Percentiles rank a stretch among this genome's conserved stretches.
These are phyloP conservation scores for Alloplasta piceator DNA, from an alignment of 2,888 invertebrate genomes.

Conservation along the genomic window DNA sequence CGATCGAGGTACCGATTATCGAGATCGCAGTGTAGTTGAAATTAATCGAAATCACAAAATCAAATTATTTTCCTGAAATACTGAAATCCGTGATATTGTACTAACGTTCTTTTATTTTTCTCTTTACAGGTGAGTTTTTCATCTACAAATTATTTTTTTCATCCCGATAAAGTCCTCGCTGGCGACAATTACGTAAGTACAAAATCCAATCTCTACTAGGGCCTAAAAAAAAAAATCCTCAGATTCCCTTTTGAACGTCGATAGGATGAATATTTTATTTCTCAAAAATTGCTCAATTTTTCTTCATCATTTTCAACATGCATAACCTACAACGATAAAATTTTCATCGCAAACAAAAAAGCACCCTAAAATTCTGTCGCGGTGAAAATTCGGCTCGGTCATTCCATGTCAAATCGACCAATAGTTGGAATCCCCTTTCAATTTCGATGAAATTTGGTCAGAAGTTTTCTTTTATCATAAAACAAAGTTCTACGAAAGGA, in stretches of 20 bases:
- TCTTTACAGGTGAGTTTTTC: conserved; percentile 57
- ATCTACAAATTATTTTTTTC: conserved; percentile 1
- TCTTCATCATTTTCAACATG: background rate
- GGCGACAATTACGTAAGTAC: conserved; percentile 45
- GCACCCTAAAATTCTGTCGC: background rate
- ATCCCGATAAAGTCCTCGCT: conserved; percentile 21
- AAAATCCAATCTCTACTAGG: background rate
- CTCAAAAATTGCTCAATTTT: background rate
- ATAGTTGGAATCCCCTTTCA: too few relatives aligned
- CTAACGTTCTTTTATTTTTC: conserved; percentile 19
- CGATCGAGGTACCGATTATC: too few relatives aligned
- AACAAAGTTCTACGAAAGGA: too few relatives aligned
- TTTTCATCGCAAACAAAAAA: background rate
- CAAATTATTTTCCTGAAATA: too few relatives aligned
- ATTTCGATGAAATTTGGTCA: too few relatives aligned
- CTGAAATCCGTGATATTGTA: background rate
- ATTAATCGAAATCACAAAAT: too few relatives aligned
- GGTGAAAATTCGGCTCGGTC: background rate
- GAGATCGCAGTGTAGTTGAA: too few relatives aligned
- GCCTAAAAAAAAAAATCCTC: background rate
- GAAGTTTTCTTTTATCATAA: too few relatives aligned
- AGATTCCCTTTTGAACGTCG: too few relatives aligned
- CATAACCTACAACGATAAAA: background rate
- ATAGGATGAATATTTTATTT: background rate
- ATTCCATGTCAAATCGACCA: background rate